Base-by-base conservation (phyloP, 2,888 invertebrate species). In the Coenonympha arcania region DNA sequence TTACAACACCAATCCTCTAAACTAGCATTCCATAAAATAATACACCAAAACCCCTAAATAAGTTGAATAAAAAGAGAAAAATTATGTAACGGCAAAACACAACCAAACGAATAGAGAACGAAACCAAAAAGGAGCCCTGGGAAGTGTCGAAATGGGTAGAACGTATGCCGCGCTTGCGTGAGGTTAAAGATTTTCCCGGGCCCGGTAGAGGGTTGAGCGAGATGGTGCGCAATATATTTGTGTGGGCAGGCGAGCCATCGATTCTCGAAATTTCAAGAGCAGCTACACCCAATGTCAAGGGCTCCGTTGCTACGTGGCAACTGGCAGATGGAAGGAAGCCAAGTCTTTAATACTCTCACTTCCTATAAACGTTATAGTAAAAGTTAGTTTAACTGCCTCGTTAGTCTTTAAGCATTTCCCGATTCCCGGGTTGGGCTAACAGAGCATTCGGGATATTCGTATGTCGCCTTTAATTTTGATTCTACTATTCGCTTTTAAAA, bases 81-180 rank as follows among this genome's bases (percentile, higher is more conserved):
- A 43, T 28, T 20, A 30, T 26, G 6, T 16, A 41, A 47, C 6
- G 47, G 47, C 19, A 48, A 43, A 37, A 48, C 46, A 50, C 48
- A 46, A 51, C 55, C 43, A 39, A 55, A 57, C 50, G 26, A 43
- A 55, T 18, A 30, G 46, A 50, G 43, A 52, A 50, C 33, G 30
- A 24, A 57, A 55, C 57, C 53, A 40, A 55, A 57, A 57, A 43
- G 55, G 57, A 51, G 57, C 52, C 52, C 50, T 33, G 55, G 40
- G 37, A 47, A 28, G 11, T 24, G 30, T 9, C 31, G 11, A 48
- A 33, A 15, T 28, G 18, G 16, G 28, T 30, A 44, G 18, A 8
- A 30, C 0, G 16, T 2, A 9, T 26, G 15, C 39, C 48, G 55
- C 56, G 55, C 52, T 13, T 48, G 55, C 56, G 56, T 39, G 19